A percentile compares a stretch with the other conserved stretches of the same genome.
These are phyloP conservation scores for Malthinus flaveolus DNA, from an alignment of 2,888 invertebrate species.

Conservation along the genomic window DNA sequence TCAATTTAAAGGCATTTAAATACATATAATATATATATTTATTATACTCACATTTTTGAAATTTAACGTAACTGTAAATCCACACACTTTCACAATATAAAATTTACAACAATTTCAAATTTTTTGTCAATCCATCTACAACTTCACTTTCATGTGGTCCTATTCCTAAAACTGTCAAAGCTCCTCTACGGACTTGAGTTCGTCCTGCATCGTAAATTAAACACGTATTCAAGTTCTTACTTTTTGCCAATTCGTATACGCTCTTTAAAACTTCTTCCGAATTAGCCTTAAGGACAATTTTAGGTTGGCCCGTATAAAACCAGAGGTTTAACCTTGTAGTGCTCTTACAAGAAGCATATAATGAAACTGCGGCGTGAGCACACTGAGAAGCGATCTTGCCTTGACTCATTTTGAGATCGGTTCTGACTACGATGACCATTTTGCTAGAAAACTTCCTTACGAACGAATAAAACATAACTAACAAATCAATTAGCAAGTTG, in stretches of 20 bases:
- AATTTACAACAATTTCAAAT: constrained; percentile 64
- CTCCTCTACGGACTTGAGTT: constrained; percentile 70
- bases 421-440: constrained; percentile 75
- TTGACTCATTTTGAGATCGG: constrained; percentile 75
- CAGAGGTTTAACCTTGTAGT: constrained; percentile 61
- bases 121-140: constrained; percentile 65
- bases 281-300: constrained; percentile 68
- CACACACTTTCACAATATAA: neutral
- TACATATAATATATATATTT: constrained; percentile 15
- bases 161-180: constrained; percentile 73
- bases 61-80: constrained; percentile 4
- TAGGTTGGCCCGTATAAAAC: constrained; percentile 71
- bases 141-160: constrained; percentile 65
- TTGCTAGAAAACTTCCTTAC: constrained; percentile 51
- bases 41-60: constrained; percentile 4
- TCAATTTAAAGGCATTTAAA: no score
- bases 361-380: constrained; percentile 75
- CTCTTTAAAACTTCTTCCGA: constrained; percentile 55
- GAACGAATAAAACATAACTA: no score
- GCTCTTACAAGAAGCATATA: constrained; percentile 61
- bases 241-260: constrained; percentile 58
- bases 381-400: constrained; percentile 82
- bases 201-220: constrained; percentile 73
- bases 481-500: neutral
- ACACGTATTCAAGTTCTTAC: constrained; percentile 57